Evolutionary conservation across 2,113 vertebrate genomes (phyloP), one percentile per base, ranked within the genome.

Genomic region (Albula goreensis): DNA sequence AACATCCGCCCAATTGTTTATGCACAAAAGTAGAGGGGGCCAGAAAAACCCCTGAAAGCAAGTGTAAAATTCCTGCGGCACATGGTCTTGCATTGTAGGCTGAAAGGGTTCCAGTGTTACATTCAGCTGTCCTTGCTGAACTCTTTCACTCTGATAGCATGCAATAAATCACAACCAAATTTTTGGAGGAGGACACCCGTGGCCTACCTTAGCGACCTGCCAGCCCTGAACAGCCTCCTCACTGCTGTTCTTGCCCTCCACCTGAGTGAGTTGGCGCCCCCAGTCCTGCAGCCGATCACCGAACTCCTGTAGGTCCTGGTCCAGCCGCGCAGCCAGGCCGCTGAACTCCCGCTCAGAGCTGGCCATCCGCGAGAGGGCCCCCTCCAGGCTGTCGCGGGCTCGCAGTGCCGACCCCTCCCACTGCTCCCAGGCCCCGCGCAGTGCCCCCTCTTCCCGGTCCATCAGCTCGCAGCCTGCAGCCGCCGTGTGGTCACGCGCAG

Each of bases 351-450:
- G 96, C 88, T 99, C 97, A 0, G 97, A 97, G 10, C 96, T 94
- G 70, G 96, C 93, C 85, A 96, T 97, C 53, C 94, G 93, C 66
- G 95, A 96, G 12, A 96, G 94, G 82, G 96, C 92, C 13, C 92
- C 93, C 92, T 97, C 95, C 90, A 99, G 93, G 87, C 93, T 86
- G 83, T 92, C 91, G 78, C 94, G 95, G 22, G 96, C 95, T 50
- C 96, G 95, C 6, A 96, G 82, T 0, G 95, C 95, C 0, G 94
- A 94, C 85, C 97, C 97, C 86, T 98, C 97, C 98, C 98, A 99
- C 93, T 97, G 97, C 94, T 95, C 94, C 97, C 98, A 97, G 89
- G 98, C 97, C 0, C 96, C 92, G 2, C 89, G 96, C 91, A 99
- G 96, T 87, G 96, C 96, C 94, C 95, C 96, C 94, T 97, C 94